Conservation (phyloP, 2,888 invertebrate species). For the Parnassius orleans region DNA sequence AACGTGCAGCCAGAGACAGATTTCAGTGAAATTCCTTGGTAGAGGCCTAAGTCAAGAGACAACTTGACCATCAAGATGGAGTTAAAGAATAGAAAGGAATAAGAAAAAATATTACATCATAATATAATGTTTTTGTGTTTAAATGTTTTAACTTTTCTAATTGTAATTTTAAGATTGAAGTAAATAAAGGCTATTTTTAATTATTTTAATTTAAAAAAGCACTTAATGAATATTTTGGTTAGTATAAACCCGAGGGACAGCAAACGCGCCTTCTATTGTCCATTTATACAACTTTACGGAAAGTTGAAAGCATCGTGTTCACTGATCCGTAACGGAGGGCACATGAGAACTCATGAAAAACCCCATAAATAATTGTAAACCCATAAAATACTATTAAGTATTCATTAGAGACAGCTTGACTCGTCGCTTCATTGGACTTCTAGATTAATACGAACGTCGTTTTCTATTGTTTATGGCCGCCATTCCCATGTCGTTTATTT, state of each 20-base stretch:
- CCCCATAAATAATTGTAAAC: slow-evolving; percentile 43
- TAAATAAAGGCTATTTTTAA: too few species aligned
- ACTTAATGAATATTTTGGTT: neutral
- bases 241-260: slow-evolving; percentile 1
- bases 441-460: slow-evolving; percentile 23
- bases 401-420: slow-evolving; percentile 51
- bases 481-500: slow-evolving; percentile 11
- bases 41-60: too few species aligned
- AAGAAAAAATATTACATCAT: too few species aligned
- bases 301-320: slow-evolving; percentile 21
- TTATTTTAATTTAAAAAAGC: too few species aligned
- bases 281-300: slow-evolving; percentile 15
- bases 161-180: too few species aligned
- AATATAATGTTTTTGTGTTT: too few species aligned
- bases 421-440: slow-evolving; percentile 36
- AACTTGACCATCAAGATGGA: too few species aligned
- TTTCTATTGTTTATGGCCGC: slow-evolving; percentile 25
- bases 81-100: too few species aligned
- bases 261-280: slow-evolving; percentile 11
- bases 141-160: too few species aligned
- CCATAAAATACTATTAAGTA: slow-evolving; percentile 61
- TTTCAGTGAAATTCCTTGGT: too few species aligned
- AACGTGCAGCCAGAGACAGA: too few species aligned
- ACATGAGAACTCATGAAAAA: slow-evolving; percentile 47
- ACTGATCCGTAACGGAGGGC: slow-evolving; percentile 42